Evolutionary conservation across 2,797 vertebrate genomes (phyloP), one percentile per base, ranked within the genome.

Genomic region (Tolypeutes matacus): DNA sequence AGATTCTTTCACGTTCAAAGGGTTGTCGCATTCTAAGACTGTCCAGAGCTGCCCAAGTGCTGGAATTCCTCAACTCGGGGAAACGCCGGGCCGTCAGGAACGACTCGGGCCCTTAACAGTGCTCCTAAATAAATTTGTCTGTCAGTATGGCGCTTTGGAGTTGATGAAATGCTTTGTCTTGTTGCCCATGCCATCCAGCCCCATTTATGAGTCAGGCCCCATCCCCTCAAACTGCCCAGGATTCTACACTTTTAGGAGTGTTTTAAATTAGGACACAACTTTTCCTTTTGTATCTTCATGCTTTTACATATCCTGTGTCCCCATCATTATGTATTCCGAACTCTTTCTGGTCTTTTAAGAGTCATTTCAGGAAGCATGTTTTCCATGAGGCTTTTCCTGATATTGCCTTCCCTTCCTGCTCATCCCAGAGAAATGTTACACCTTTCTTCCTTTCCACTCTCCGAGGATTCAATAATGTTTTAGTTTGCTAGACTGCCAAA

Each of bases 131-230:
- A 27, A 29, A 29, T 4, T 7, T 53, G 3, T 76, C 25, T 21
- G 4, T 31, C 17, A 18, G 17, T 18, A 7, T 4, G 58, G 10
- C 29, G 46, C 31, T 75, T 90, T 92, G 81, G 31, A 58, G 78
- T 73, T 62, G 92, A 46, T 51, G 70, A 94, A 89, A 67, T 53
- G 34, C n/a, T 76, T 90, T 94, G 6, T 76, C n/a, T 15, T 78
- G 42, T 29, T 72, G 70, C 14, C 39, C n/a, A 70, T 27, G 13
- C 3, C 5, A 81, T 42, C 53, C 49, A 65, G n/a, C n/a, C 69
- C 9, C 85, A 0, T 27, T 2, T 31, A 4, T 49, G 56, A 39
- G 51, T 86, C 29, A 23, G 15, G 12, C 13, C 84, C 18, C 46
- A 14, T 5, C 9, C 7, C 12, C 46, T 3, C 11, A 39, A 53